Conservation (phyloP, 2,113 vertebrate genomes). For the Spea multiplicata region DNA sequence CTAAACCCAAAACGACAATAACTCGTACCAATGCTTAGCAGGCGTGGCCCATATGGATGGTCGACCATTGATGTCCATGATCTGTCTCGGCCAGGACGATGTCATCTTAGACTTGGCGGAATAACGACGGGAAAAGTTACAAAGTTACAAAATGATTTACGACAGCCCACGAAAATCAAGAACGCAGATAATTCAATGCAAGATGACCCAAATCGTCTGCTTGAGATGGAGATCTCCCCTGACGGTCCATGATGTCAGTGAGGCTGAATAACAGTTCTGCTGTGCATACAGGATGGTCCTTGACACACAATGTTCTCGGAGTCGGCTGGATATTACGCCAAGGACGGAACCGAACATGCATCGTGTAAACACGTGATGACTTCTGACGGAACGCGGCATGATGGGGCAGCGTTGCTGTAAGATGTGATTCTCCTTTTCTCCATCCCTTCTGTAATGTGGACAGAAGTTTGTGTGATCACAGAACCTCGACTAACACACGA, state of each 20-base stretch:
- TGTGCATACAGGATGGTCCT: constrained; percentile 55
- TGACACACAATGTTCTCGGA: constrained; percentile 50
- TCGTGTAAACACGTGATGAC: constrained; percentile 11
- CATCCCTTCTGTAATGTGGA: constrained; percentile 39
- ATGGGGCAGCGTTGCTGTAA: constrained; percentile 39
- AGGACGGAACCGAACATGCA: not conserved
- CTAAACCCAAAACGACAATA: no score
- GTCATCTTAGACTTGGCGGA: no score
- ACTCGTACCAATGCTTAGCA: no score
- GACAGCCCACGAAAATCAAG: constrained; percentile 45
- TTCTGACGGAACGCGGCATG: constrained; percentile 51
- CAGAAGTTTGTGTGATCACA: constrained; percentile 48
- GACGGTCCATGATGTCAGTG: constrained; percentile 42
- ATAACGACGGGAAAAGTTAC: no score
- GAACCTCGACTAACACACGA: constrained; percentile 5
- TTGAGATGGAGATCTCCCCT: constrained; percentile 48
- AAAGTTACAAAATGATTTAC: constrained; percentile 16
- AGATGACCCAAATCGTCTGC: constrained; percentile 27
- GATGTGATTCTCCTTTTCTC: constrained; percentile 15
- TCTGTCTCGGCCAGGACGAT: no score
- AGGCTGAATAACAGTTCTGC: constrained; percentile 22
- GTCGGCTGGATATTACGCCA: not conserved
- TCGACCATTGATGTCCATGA: no score
- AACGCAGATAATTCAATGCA: not conserved
- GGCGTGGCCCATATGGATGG: no score